Base-by-base conservation (phyloP, 1,140 invertebrate species). In the Trichogramma pretiosum region DNA sequence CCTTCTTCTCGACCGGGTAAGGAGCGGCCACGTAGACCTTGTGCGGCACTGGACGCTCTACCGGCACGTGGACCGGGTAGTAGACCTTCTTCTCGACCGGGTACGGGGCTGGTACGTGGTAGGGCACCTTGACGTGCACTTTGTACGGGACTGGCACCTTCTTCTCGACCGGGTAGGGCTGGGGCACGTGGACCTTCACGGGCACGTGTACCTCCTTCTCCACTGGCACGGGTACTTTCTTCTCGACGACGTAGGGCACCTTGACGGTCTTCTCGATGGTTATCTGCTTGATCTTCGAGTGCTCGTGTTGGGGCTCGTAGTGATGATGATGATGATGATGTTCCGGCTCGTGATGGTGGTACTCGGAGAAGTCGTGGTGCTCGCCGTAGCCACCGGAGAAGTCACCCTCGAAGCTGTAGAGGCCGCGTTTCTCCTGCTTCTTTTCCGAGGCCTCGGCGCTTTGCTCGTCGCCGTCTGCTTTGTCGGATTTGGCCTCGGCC, bases 211-310 rank as follows among this genome's bases (percentile, higher is more conserved):
- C 52, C 30, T 67, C 55, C 47, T 72, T 72, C 33, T 66, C 62
- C 1, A 73, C 71, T n/a, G 70, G 67, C 9, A 66, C 64, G 11
- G 58, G 64, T 1, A 68, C 61, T 19, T 61, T 70, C 50, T 84
- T 84, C 35, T 81, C 80, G 0, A 84, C 81, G 16, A 80, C 58
- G 24, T 64, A 64, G 0, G 65, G 65, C 13, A 68, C 55, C 39
- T 83, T 83, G 3, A 83, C 74, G 45, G 78, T 77, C 60, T 83
- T 84, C 43, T 78, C 68, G 16, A 85, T 82, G 5, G 81, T 66
- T 26, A 66, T 65, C 21, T 62, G 53, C 33, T 64, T 67, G 73
- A 73, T 81, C 78, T 40, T 81, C 73, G 21, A 75, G 70, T 33
- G 77, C 2, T 58, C 57, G 9, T 60, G n/a, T n/a, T n/a, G 53